Conservation (phyloP, 2,888 invertebrate species). For the Diaperis boleti region DNA sequence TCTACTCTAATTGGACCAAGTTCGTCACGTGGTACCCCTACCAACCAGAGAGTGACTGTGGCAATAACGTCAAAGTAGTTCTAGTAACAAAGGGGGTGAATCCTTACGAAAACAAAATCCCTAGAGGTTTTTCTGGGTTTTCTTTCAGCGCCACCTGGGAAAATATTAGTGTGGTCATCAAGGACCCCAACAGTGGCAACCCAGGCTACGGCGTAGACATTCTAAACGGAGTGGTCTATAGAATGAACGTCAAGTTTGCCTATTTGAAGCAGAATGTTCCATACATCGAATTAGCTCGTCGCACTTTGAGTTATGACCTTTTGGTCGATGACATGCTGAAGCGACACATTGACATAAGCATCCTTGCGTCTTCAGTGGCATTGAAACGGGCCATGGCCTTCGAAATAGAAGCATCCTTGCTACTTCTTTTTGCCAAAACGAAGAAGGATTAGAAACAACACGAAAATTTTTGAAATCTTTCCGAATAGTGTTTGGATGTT, state of each 20-base stretch:
- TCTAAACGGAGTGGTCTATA: background rate
- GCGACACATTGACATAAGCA: background rate
- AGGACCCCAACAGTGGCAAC: background rate
- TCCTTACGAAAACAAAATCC: background rate
- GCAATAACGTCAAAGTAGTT: constrained; percentile 1
- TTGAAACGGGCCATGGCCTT: background rate
- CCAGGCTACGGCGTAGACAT: background rate
- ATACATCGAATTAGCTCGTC: background rate
- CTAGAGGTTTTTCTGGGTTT: background rate
- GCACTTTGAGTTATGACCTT: background rate
- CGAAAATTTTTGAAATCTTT: background rate
- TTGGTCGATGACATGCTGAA: background rate
- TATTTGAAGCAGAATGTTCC: background rate
- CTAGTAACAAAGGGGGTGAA: background rate
- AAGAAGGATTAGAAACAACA: background rate
- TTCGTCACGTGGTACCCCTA: constrained; percentile 28
- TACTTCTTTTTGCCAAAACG: background rate
- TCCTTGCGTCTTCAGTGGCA: too few species aligned
- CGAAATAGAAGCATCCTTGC: background rate
- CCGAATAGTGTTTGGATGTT: background rate
- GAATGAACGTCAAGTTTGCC: background rate
- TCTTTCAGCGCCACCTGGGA: background rate
- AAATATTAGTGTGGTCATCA: background rate
- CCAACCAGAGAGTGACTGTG: background rate
- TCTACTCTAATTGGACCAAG: constrained; percentile 1